phyloP scores from a whole-genome alignment of 2,113 vertebrate genomes.

The Albula glossodonta region DNA sequence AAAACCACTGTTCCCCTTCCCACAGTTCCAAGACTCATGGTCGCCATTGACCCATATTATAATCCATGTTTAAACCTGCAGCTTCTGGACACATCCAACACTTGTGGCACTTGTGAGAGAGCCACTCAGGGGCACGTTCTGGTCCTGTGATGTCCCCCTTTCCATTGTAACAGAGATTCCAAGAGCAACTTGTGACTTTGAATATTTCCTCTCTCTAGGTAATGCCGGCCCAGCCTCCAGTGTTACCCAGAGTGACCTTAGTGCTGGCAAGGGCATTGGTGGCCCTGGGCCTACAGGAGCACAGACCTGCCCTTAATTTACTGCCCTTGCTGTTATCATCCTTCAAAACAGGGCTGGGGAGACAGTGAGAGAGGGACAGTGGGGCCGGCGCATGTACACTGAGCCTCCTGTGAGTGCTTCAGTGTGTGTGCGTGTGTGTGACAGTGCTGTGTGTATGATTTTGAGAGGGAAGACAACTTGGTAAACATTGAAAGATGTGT shows the following conservation, averaged over 20 bases:
- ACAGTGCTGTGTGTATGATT: neutral
- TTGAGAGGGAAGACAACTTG: neutral
- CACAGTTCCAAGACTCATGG: neutral
- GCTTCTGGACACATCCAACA: neutral
- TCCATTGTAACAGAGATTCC: neutral
- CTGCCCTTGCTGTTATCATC: slow-evolving; percentile 66
- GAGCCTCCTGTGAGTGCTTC: neutral
- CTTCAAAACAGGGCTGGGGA: slow-evolving; percentile 49
- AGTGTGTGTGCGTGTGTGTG: neutral
- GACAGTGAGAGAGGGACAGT: slow-evolving; percentile 43
- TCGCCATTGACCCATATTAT: neutral
- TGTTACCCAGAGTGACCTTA: slow-evolving; percentile 68
- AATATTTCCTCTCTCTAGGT: slow-evolving; percentile 49
- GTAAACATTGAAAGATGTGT: neutral
- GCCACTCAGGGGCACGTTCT: no score
- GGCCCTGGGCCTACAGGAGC: slow-evolving; percentile 75
- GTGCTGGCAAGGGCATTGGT: slow-evolving; percentile 75
- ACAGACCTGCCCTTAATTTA: slow-evolving; percentile 70
- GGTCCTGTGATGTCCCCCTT: no score
- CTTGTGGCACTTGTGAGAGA: neutral
- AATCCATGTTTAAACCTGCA: neutral
- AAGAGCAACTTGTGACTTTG: neutral
- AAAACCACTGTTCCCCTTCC: neutral
- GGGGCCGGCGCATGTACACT: neutral
- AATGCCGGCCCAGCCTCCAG: slow-evolving; percentile 78